Evolutionary conservation across 2,797 vertebrate genomes (phyloP), one percentile per base, ranked within the genome.

Genomic region (Helicolenus hilgendorfi): DNA sequence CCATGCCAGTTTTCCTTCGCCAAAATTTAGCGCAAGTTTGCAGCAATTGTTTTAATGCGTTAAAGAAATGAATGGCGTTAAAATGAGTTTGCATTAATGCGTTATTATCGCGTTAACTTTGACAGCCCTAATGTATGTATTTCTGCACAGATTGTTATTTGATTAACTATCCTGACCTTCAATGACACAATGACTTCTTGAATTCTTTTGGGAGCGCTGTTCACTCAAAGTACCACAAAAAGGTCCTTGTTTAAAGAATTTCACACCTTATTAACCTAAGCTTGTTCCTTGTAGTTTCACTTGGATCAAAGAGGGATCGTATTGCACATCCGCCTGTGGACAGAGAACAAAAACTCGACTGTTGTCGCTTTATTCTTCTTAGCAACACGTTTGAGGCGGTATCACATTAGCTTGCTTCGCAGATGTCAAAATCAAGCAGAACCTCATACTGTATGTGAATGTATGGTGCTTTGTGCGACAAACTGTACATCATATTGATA

Each of bases 211-310:
- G 29, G 72, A 68, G 4, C n/a, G 3, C 68, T 35, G 27, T 85
- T 89, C 76, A 85, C 82, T 89, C 78, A 41, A 78, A 87, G 84
- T 53, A 27, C 71, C 38, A 93, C 81, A 81, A 86, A 78, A 88
- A 72, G 70, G 70, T 65, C 60, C 69, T 83, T 92, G 84, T 87
- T 81, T 64, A 26, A 82, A 83, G 83, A 83, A 68, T 92, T 93
- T 96, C 92, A 94, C 92, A 93, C 82, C 84, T 87, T 92, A 90
- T 95, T 94, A 89, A 60, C 58, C 89, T 84, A 22, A 94, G 86
- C 84, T 62, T n/a, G 8, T 84, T 92, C 84, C 80, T 89, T 88
- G 92, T 83, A 77, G 81, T 87, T 86, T 77, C 78, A 27, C 80
- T 60, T 64, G 69, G 85, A 87, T 88, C 79, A 78, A 80, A 83